phyloP scores from a whole-genome alignment of 2,797 vertebrate genomes.

The Lateolabrax maculatus region DNA sequence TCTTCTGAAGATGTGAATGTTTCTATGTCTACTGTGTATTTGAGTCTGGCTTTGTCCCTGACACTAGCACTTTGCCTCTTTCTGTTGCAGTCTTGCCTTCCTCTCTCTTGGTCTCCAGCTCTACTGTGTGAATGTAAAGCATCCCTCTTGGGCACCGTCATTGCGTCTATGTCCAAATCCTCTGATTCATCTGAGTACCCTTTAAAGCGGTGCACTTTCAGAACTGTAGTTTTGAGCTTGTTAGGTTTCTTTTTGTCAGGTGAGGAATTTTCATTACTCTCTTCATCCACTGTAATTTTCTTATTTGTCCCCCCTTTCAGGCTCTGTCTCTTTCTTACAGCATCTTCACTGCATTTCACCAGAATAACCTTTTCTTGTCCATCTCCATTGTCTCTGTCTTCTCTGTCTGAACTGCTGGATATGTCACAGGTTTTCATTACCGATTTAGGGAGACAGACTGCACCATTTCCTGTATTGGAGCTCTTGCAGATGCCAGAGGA shows the following conservation, averaged over 20 bases:
- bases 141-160: conserved; percentile 1
- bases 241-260: conserved; percentile 41
- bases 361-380: conserved; percentile 59
- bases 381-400: conserved; percentile 43
- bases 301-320: conserved; percentile 52
- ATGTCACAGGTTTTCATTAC: conserved; percentile 46
- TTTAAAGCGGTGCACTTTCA: conserved; percentile 51
- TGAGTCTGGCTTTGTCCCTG: conserved; percentile 38
- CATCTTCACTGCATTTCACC: conserved; percentile 67
- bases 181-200: conserved; percentile 91
- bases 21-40: conserved; percentile 82
- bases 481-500: conserved; percentile 22
- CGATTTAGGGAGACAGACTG: background rate
- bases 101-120: conserved; percentile 8
- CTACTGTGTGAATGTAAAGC: conserved; percentile 12
- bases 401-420: conserved; percentile 75
- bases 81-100: conserved; percentile 14
- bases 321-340: conserved; percentile 58
- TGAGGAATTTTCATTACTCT: conserved; percentile 41
- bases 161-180: conserved; percentile 83
- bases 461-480: conserved; percentile 25
- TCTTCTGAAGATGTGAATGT: conserved; percentile 91
- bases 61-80: conserved; percentile 22
- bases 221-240: conserved; percentile 52
- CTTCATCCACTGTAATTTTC: conserved; percentile 41